Percentiles rank a stretch among this genome's conserved stretches.
phyloP scores from a whole-genome alignment of 1,140 invertebrate species.

The Drosophila ercepeae region DNA sequence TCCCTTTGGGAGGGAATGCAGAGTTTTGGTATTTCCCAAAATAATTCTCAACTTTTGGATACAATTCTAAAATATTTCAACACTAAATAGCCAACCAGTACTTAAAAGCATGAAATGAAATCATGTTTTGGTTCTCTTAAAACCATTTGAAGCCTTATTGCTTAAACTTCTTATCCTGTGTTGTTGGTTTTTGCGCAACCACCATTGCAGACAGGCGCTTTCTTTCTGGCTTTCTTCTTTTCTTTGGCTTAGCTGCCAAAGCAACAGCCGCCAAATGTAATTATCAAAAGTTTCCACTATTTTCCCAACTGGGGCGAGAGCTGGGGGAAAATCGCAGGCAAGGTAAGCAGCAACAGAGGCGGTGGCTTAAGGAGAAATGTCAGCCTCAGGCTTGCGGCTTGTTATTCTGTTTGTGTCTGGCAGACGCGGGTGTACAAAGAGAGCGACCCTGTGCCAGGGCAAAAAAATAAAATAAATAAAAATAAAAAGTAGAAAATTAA shows the following conservation, averaged over 20 bases:
- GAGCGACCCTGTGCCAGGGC: not conserved
- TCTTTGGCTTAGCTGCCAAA: conserved; percentile 53
- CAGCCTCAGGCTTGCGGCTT: conserved; percentile 56
- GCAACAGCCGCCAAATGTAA: conserved; percentile 73
- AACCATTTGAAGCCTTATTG: conserved; percentile 2
- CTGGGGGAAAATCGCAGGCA: conserved; percentile 16
- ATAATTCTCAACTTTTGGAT: no score
- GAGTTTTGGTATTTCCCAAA: no score
- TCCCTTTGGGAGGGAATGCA: not conserved
- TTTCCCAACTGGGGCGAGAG: conserved; percentile 33
- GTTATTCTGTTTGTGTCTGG: conserved; percentile 58
- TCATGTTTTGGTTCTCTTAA: not conserved
- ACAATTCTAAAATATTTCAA: no score
- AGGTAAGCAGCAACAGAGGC: conserved; percentile 13
- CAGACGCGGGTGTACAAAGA: conserved; percentile 29
- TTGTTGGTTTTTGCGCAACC: no score
- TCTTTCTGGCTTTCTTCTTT: conserved; percentile 2
- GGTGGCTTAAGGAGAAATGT: conserved; percentile 49
- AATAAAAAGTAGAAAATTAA: conserved; percentile 75
- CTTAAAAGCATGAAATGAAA: not conserved
- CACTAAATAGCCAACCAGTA: no score
- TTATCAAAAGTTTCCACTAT: conserved; percentile 78
- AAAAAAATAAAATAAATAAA: conserved; percentile 30
- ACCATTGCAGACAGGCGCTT: not conserved
- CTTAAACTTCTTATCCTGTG: conserved; percentile 20